Conservation (phyloP, 2,113 vertebrate species). For the Coreoperca whiteheadi region DNA sequence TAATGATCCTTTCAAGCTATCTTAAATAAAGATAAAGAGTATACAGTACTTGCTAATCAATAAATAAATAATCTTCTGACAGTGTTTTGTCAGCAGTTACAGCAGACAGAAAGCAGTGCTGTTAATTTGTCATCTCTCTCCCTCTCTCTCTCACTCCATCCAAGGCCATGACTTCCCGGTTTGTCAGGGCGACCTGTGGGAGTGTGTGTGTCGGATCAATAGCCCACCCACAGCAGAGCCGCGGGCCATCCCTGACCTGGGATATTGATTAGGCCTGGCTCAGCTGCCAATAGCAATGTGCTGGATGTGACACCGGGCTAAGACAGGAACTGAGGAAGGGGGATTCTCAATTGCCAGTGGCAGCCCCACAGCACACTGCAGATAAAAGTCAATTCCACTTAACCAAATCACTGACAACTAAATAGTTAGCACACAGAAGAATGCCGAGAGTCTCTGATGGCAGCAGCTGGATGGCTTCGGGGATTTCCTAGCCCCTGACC, state of each 20-base stretch:
- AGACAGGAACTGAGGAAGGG: slow-evolving; percentile 82
- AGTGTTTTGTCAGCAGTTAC: slow-evolving; percentile 55
- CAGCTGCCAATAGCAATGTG: slow-evolving; percentile 94
- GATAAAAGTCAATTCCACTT: slow-evolving; percentile 99
- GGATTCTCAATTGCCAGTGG: slow-evolving; percentile 90
- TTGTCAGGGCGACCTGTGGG: slow-evolving; percentile 88
- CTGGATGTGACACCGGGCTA: slow-evolving; percentile 87
- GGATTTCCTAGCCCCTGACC: slow-evolving; percentile 74
- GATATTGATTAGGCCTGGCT: slow-evolving; percentile 93
- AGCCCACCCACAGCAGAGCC: slow-evolving; percentile 87
- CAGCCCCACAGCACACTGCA: slow-evolving; percentile 88
- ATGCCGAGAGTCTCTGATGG: slow-evolving; percentile 83
- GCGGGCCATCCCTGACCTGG: slow-evolving; percentile 88
- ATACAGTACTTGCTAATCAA: slow-evolving; percentile 51
- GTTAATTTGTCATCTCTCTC: slow-evolving; percentile 70
- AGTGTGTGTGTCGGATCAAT: slow-evolving; percentile 91
- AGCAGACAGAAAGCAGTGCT: slow-evolving; percentile 39
- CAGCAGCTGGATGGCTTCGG: slow-evolving; percentile 73
- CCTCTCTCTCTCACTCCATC: slow-evolving; percentile 39
- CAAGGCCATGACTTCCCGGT: slow-evolving; percentile 71
- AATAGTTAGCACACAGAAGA: slow-evolving; percentile 95
- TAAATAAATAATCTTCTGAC: slow-evolving; percentile 54
- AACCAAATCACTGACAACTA: slow-evolving; percentile 96
- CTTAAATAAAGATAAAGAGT: slow-evolving; percentile 39
- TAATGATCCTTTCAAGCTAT: slow-evolving; percentile 39